Evolutionary conservation across 2,113 vertebrate genomes (phyloP).

Genomic region (Eurypyga helias): DNA sequence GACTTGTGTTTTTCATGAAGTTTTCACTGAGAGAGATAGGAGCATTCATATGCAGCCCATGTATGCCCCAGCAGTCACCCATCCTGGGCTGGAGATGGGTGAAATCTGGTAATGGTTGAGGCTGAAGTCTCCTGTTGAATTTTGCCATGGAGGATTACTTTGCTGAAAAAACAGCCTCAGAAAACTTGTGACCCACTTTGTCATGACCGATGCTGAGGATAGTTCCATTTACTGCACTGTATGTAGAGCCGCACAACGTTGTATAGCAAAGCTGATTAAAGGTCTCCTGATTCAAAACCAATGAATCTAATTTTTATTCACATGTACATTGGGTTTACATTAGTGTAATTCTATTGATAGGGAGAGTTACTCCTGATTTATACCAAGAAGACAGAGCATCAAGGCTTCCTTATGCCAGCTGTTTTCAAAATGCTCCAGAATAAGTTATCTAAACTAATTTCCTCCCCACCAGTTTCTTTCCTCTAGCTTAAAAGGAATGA

Average conservation of each 20-base stretch:
- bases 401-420: neutral
- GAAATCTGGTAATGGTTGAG: neutral
- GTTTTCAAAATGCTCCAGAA: conserved; percentile 35
- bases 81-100: neutral
- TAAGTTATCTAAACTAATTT: conserved; percentile 37
- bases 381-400: neutral
- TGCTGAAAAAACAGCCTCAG: neutral
- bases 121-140: neutral
- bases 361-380: neutral
- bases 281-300: neutral
- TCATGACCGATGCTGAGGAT: rapidly evolving
- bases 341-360: neutral
- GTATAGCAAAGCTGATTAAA: neutral
- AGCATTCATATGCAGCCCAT: neutral
- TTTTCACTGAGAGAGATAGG: neutral
- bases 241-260: neutral
- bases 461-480: conserved; percentile 14
- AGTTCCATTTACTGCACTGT: neutral
- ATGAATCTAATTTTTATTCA: neutral
- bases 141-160: neutral
- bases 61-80: neutral
- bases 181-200: neutral
- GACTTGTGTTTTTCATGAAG: rapidly evolving
- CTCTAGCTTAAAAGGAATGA: conserved; percentile 4
- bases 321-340: neutral